Base-by-base conservation (phyloP, 2,888 invertebrate genomes). In the Junonia oenone region DNA sequence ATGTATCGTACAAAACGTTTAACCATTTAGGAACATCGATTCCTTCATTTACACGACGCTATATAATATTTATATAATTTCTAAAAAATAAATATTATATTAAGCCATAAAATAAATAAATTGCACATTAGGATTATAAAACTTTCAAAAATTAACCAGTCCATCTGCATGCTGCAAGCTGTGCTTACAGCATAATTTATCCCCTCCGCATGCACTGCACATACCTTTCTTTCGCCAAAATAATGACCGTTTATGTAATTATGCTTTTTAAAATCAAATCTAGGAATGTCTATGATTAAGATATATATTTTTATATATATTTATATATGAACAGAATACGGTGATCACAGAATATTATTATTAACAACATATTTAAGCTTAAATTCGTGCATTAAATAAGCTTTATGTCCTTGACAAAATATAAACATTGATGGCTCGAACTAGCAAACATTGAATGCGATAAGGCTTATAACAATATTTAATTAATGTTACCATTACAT, bases 21-120 rank as follows among this genome's bases (percentile, higher is more conserved):
- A 78, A 77, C 72, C 69, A 75, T 75, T 72, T 86, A 89, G 87
- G 88, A 89, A 88, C 88, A 83, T 84, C 69, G 78, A 85, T 78
- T 85, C 84, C 85, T 73, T 74, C 69, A 57, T 76, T 76, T 68
- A 69, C 67, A 72, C 70, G 71, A 79, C 71, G 74, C 71, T 72
- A 78, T 79, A 76, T 68, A 77, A 75, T 72, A 60, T 73, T 71
- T 73, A 83, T 85, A 84, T 79, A 80, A 72, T 78, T 77, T 80
- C 83, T 86, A 84, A 83, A 81, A 81, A 87, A 87, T 84, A 87
- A 87, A 88, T 87, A 86, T 81, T 82, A 77, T 81, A 78, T 80
- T 81, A 87, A 85, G 86, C 85, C 68, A 78, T 83, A 82, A 80
- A 86, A 84, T 86, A 87, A 88, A 86, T 86, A 85, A 81, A 88